Evolutionary conservation across 2,888 invertebrate genomes (phyloP).

Genomic region (Eumerus sabulonum): DNA sequence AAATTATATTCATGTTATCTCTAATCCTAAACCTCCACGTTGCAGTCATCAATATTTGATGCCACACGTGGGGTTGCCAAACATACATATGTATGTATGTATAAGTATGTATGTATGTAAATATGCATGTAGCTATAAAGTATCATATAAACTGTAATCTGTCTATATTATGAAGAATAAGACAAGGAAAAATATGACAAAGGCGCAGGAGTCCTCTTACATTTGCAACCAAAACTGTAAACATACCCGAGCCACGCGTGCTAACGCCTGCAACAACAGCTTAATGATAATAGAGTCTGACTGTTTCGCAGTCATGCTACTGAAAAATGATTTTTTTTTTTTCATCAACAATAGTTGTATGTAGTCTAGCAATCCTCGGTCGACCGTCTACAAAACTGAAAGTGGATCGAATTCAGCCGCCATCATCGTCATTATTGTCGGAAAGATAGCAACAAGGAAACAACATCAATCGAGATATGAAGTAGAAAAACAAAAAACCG

Average conservation of each 20-base stretch:
- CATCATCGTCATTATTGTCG: slow-evolving; percentile 18
- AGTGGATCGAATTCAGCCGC: slow-evolving; percentile 26
- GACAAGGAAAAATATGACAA: not conserved
- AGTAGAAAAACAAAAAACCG: not conserved
- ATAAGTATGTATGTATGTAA: not conserved
- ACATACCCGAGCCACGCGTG: slow-evolving; percentile 62
- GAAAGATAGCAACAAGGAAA: slow-evolving; percentile 28
- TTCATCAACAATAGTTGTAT: no score
- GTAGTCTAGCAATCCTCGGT: no score
- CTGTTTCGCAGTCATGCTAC: slow-evolving; percentile 26
- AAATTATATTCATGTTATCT: no score
- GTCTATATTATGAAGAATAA: not conserved
- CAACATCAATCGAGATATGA: slow-evolving; percentile 25
- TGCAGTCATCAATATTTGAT: no score
- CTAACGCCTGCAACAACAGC: slow-evolving; percentile 38
- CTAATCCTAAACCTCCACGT: no score
- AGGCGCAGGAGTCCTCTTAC: not conserved
- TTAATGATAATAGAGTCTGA: slow-evolving; percentile 26
- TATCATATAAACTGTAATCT: slow-evolving; percentile 19
- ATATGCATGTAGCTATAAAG: no score
- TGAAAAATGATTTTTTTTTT: slow-evolving; percentile 40
- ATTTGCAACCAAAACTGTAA: slow-evolving; percentile 23
- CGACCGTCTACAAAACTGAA: slow-evolving; percentile 1
- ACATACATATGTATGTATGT: not conserved
- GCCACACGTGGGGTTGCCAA: not conserved